phyloP scores from a whole-genome alignment of 2,888 invertebrate species.

The Zygothrica quintamaculata region DNA sequence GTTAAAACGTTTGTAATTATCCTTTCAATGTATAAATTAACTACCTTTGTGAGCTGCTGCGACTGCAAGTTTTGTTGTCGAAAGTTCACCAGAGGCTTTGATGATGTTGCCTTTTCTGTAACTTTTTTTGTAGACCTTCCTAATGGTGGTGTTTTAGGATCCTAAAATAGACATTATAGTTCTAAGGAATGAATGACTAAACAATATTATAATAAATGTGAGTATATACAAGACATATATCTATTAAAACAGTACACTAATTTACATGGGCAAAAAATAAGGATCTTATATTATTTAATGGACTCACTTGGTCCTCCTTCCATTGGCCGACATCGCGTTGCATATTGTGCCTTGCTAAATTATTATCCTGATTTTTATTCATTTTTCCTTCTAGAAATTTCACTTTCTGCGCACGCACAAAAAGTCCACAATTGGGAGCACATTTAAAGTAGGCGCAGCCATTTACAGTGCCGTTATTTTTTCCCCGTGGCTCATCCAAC shows the following conservation, averaged over 20 bases:
- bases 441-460: slow-evolving; percentile 97
- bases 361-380: slow-evolving; percentile 28
- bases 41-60: background rate
- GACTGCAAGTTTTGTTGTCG: slow-evolving; percentile 12
- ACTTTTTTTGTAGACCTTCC: slow-evolving; percentile 23
- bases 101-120: slow-evolving; percentile 32
- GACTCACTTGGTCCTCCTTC: slow-evolving; percentile 60
- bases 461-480: slow-evolving; percentile 97
- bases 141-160: slow-evolving; percentile 17
- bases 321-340: slow-evolving; percentile 55
- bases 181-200: too few species aligned
- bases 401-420: slow-evolving; percentile 90
- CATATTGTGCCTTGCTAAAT: slow-evolving; percentile 48
- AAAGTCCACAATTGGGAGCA: slow-evolving; percentile 95
- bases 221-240: too few species aligned
- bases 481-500: slow-evolving; percentile 96
- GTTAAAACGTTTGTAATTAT: too few species aligned
- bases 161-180: too few species aligned
- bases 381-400: slow-evolving; percentile 87
- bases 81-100: slow-evolving; percentile 31
- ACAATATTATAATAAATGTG: too few species aligned
- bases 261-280: too few species aligned
- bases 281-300: too few species aligned
- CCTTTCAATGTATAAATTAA: too few species aligned
- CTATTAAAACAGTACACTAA: too few species aligned